A percentile compares a stretch with the other conserved stretches of the same genome.
phyloP scores from a whole-genome alignment of 2,113 vertebrate genomes.

The Microtus ochrogaster region DNA sequence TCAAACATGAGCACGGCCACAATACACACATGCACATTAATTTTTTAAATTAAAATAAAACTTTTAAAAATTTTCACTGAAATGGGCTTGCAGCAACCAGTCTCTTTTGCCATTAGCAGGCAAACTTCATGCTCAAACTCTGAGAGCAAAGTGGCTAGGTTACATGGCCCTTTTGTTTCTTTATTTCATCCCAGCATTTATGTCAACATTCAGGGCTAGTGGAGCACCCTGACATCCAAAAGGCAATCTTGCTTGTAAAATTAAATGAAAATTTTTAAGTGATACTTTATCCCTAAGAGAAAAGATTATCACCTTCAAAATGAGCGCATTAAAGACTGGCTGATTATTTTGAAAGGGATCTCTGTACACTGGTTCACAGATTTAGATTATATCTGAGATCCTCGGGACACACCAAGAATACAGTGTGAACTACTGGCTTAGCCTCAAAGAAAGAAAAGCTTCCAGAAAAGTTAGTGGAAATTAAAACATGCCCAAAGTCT shows the following conservation, averaged over 20 bases:
- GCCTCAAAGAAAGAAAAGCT: neutral
- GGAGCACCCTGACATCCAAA: neutral
- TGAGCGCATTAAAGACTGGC: neutral
- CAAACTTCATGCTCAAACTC: neutral
- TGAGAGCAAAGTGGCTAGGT: neutral
- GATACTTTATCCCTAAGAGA: constrained; percentile 40
- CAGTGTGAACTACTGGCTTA: neutral
- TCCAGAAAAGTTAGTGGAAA: neutral
- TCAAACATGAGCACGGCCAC: neutral
- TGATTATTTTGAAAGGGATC: neutral
- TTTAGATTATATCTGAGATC: neutral
- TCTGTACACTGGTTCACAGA: neutral
- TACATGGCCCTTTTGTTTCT: neutral
- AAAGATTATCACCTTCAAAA: constrained; percentile 33
- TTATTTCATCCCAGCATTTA: neutral
- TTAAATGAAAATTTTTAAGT: constrained; percentile 24
- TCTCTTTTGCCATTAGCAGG: neutral
- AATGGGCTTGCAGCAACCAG: neutral
- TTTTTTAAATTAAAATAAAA: neutral
- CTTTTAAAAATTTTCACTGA: neutral
- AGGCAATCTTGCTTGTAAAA: neutral
- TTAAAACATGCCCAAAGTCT: neutral
- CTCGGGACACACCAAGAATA: neutral
- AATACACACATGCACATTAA: neutral
- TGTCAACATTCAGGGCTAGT: neutral